Percentiles rank a stretch among this genome's conserved stretches.
Conservation (phyloP, 2,797 vertebrate species). For the Columba guinea region DNA sequence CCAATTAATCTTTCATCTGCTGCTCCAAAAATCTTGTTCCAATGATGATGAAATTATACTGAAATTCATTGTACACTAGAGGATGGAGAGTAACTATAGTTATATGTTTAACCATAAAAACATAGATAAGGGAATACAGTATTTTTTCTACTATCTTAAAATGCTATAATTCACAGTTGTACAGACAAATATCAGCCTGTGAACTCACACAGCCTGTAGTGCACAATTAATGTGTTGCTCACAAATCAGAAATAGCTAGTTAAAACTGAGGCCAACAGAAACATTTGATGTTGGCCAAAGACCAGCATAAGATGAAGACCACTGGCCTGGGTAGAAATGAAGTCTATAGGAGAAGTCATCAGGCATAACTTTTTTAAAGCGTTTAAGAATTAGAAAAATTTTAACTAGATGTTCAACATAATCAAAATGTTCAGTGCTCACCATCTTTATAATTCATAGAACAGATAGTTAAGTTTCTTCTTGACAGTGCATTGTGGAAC, state of each 20-base stretch:
- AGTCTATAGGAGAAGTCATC: not conserved
- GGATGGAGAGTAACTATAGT: not conserved
- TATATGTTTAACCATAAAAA: not conserved
- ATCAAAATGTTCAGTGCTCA: not conserved
- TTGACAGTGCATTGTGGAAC: not conserved
- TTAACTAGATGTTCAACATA: not conserved
- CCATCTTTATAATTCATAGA: not conserved
- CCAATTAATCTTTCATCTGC: not conserved
- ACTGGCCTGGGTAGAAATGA: not conserved
- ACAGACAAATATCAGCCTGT: not conserved
- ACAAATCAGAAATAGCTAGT: not conserved
- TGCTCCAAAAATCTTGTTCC: not conserved
- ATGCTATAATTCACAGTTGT: not conserved
- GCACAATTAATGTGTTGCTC: not conserved
- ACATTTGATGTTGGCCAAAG: not conserved
- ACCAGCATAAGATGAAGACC: not conserved
- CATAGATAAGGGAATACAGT: not conserved
- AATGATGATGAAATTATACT: not conserved
- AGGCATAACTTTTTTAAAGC: not conserved
- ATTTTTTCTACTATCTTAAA: not conserved
- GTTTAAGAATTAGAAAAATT: not conserved
- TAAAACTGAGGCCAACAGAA: not conserved
- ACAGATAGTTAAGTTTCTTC: not conserved
- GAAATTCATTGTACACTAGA: not conserved
- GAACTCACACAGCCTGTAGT: not conserved